phyloP scores from a whole-genome alignment of 1,140 invertebrate genomes.

The Drosophila santomea region DNA sequence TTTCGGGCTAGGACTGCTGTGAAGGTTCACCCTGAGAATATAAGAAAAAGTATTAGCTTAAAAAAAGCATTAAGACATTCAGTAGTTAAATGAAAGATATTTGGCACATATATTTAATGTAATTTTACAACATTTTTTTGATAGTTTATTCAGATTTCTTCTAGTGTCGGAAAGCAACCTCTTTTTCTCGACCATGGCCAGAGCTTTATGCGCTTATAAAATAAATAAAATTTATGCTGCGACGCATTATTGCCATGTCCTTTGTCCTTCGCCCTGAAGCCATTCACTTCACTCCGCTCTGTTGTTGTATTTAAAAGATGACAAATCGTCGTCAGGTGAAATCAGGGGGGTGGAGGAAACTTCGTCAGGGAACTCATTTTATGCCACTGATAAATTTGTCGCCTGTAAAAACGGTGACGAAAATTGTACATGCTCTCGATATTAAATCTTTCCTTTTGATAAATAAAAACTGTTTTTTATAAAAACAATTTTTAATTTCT shows the following conservation, averaged over 20 bases:
- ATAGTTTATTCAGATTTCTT: not conserved
- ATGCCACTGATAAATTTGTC: constrained; percentile 82
- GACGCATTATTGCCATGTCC: constrained; percentile 80
- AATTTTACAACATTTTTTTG: no score
- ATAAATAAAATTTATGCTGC: constrained; percentile 83
- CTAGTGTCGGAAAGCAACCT: constrained; percentile 32
- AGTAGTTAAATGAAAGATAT: not conserved
- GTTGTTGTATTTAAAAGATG: constrained; percentile 79
- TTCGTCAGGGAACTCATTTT: constrained; percentile 62
- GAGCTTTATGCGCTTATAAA: constrained; percentile 77
- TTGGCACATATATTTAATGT: no score
- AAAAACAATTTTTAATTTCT: no score
- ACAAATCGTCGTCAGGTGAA: constrained; percentile 80
- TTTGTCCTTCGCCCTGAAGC: constrained; percentile 55
- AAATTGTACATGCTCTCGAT: constrained; percentile 42
- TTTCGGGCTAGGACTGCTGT: no score
- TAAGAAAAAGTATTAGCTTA: no score
- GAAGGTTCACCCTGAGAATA: no score
- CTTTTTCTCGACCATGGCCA: constrained; percentile 55
- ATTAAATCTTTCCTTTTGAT: no score
- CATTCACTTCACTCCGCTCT: constrained; percentile 26
- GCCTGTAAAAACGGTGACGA: constrained; percentile 64
- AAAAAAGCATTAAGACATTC: not conserved
- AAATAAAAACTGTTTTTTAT: no score
- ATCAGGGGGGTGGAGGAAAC: constrained; percentile 23